Percentiles rank a stretch among this genome's conserved stretches.
These are phyloP conservation scores for Listronotus oregonensis DNA, from an alignment of 1,140 invertebrate species.

Conservation along the genomic window DNA sequence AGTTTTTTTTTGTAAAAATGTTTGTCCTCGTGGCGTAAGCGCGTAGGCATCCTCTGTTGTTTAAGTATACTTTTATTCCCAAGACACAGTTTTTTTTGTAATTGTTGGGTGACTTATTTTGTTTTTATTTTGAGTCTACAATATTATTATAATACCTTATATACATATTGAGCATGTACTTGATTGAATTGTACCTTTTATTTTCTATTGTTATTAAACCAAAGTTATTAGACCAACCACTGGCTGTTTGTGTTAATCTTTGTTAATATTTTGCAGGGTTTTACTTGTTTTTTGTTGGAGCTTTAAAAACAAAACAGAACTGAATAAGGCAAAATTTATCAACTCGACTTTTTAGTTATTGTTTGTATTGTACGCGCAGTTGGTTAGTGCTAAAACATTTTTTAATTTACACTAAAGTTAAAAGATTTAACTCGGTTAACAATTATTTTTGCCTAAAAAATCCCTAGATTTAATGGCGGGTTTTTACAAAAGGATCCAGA, in stretches of 20 bases:
- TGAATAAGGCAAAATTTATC: neutral
- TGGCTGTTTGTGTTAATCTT: conserved; percentile 47
- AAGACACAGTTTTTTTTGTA: conserved; percentile 49
- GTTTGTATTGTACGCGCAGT: no score
- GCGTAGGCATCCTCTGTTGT: conserved; percentile 55
- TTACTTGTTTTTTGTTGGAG: conserved; percentile 33
- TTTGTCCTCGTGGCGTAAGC: conserved; percentile 50
- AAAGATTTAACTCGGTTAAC: no score
- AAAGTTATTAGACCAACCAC: conserved; percentile 53
- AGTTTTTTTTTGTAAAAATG: conserved; percentile 32
- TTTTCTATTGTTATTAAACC: conserved; percentile 56
- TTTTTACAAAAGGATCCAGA: no score
- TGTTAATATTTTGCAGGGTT: conserved; percentile 43
- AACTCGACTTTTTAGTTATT: neutral
- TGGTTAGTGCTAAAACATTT: no score
- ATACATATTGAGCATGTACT: conserved; percentile 52
- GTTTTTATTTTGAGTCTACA: conserved; percentile 48
- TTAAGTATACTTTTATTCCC: conserved; percentile 45
- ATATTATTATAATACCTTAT: conserved; percentile 48
- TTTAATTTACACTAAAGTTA: no score
- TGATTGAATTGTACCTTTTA: conserved; percentile 54
- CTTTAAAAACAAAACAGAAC: conserved; percentile 22
- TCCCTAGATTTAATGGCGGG: no score
- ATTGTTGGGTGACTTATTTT: conserved; percentile 53
- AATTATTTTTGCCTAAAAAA: no score